Percentiles rank a stretch among this genome's conserved stretches.
These are phyloP conservation scores for Bradypus variegatus DNA, from an alignment of 2,797 vertebrate species.

Conservation along the genomic window DNA sequence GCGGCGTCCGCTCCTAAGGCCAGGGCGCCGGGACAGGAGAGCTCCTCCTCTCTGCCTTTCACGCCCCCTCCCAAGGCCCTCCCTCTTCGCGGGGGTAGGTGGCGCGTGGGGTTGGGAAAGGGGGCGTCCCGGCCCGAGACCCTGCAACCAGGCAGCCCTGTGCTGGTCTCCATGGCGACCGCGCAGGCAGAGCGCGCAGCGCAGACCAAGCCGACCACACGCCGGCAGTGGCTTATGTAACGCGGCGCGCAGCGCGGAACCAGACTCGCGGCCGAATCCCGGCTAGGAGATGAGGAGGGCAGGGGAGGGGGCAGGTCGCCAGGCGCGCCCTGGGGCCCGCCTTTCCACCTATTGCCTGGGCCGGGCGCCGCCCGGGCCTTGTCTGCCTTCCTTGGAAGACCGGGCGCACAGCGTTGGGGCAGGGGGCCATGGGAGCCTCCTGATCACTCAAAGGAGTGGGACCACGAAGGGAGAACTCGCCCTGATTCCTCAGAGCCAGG, in stretches of 20 bases:
- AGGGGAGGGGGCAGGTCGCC: conserved; percentile 35
- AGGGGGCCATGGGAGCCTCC: neutral
- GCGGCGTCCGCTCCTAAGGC: neutral
- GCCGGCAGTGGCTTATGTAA: conserved; percentile 69
- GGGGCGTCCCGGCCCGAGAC: conserved; percentile 19
- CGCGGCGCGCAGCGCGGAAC: conserved; percentile 56
- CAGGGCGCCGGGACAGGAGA: neutral
- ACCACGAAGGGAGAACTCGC: neutral
- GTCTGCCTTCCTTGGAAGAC: neutral
- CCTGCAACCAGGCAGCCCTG: neutral
- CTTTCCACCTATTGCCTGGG: conserved; percentile 15
- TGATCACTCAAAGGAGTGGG: conserved; percentile 32
- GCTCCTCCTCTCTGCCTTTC: neutral
- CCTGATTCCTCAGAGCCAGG: conserved; percentile 36
- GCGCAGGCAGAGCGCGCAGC: conserved; percentile 47
- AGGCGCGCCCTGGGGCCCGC: neutral
- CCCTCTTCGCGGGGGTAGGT: neutral
- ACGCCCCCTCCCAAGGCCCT: neutral
- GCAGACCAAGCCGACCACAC: conserved; percentile 52
- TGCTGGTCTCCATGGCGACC: conserved; percentile 64
- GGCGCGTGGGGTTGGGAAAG: neutral
- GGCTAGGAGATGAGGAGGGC: conserved; percentile 31
- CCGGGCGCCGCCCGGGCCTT: neutral
- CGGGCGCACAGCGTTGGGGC: neutral
- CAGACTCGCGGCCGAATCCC: conserved; percentile 45